A percentile compares a stretch with the other conserved stretches of the same genome.
Evolutionary conservation across 2,888 invertebrate genomes (phyloP).

Genomic region (Drosophila algonquin): DNA sequence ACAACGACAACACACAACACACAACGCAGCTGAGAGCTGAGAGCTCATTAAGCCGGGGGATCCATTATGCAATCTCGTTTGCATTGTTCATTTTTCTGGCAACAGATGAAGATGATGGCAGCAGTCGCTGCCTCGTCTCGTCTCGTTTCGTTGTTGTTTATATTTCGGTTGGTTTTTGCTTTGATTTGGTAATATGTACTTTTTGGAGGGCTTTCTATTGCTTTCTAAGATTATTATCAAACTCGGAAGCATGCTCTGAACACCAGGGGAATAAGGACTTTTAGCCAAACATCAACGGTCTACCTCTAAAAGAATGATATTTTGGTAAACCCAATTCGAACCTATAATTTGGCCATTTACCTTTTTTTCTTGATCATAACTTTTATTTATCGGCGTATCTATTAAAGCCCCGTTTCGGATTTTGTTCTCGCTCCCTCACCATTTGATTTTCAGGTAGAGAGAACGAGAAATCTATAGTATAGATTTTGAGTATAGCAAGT

Average conservation of each 20-base stretch:
- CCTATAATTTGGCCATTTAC: no score
- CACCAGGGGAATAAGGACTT: no score
- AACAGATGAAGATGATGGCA: slow-evolving; percentile 34
- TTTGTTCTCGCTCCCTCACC: no score
- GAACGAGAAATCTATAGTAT: no score
- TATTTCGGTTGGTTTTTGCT: slow-evolving; percentile 17
- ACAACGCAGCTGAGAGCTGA: slow-evolving; percentile 59
- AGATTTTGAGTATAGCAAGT: no score
- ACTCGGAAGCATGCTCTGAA: neutral
- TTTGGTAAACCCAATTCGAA: no score
- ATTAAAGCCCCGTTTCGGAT: no score
- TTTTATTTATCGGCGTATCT: no score
- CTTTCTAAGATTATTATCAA: neutral
- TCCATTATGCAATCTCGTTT: slow-evolving; percentile 67
- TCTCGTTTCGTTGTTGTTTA: neutral
- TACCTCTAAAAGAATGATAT: no score
- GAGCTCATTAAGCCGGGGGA: slow-evolving; percentile 66
- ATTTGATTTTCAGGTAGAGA: no score
- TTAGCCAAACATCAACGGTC: no score
- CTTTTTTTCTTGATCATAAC: no score
- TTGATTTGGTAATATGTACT: slow-evolving; percentile 18
- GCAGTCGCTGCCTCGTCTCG: slow-evolving; percentile 13
- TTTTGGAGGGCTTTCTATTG: neutral
- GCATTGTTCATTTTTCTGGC: slow-evolving; percentile 60
- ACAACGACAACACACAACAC: neutral